These are phyloP conservation scores for Dione juno DNA, from an alignment of 2,888 invertebrate species.

Conservation along the genomic window DNA sequence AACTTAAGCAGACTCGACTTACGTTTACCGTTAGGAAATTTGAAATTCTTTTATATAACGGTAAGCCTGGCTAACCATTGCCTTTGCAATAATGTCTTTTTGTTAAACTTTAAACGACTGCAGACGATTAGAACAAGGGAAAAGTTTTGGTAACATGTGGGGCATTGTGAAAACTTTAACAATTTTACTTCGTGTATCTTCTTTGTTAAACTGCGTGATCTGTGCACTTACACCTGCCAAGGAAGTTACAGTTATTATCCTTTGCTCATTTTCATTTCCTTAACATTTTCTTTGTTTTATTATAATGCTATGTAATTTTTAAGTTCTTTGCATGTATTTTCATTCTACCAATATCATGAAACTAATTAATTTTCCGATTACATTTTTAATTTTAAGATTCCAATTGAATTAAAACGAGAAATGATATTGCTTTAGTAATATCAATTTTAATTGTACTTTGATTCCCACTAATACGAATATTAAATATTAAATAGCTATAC, in stretches of 20 bases:
- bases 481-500: not conserved
- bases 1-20: not conserved
- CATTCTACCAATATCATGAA: not conserved
- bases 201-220: conserved; percentile 17
- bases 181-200: conserved; percentile 12
- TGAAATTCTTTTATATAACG: not conserved
- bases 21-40: not conserved
- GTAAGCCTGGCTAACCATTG: conserved; percentile 6
- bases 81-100: conserved; percentile 15
- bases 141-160: conserved; percentile 19
- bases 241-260: not conserved
- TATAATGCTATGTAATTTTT: not conserved
- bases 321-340: not conserved
- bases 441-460: not conserved
- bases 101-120: conserved; percentile 21
- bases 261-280: not conserved
- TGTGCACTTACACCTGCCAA: conserved; percentile 10
- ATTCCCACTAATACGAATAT: not conserved
- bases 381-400: not conserved
- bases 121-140: conserved; percentile 19
- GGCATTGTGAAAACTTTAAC: conserved; percentile 20
- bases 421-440: conserved; percentile 1
- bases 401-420: not conserved
- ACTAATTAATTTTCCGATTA: conserved; percentile 9
- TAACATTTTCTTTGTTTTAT: not conserved